Evolutionary conservation across 2,888 invertebrate genomes (phyloP).

Genomic region (Rosalia funebris): DNA sequence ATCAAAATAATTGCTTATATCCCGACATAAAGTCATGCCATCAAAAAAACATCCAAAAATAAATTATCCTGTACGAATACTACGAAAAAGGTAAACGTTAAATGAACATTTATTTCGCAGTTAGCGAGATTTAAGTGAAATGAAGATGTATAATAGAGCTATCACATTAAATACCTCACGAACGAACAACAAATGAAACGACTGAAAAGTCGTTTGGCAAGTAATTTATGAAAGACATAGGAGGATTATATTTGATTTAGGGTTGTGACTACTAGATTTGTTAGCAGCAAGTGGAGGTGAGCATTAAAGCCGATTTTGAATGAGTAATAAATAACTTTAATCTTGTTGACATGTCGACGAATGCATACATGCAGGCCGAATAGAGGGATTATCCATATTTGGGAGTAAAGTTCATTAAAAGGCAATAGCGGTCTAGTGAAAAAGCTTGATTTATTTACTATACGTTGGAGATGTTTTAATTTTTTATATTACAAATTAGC

Average conservation of each 20-base stretch:
- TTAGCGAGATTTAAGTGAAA: no score
- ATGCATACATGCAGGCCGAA: constrained; percentile 30
- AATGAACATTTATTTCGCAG: no score
- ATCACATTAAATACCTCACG: neutral
- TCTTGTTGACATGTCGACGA: constrained; percentile 43
- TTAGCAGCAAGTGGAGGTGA: constrained; percentile 40
- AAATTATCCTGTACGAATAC: no score
- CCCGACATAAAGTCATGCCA: no score
- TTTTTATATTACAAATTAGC: no score
- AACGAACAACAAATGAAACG: constrained; percentile 20
- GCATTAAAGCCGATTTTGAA: constrained; percentile 47
- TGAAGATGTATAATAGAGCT: neutral
- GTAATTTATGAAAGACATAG: constrained; percentile 28
- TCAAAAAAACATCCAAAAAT: no score
- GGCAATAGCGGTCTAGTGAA: constrained; percentile 7
- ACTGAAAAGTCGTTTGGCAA: constrained; percentile 15
- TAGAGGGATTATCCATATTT: constrained; percentile 25
- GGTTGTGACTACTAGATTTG: constrained; percentile 32
- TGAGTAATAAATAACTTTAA: constrained; percentile 45
- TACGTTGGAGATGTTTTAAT: neutral
- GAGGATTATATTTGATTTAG: constrained; percentile 30
- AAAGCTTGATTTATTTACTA: constrained; percentile 11
- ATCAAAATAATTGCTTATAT: no score
- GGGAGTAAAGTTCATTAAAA: constrained; percentile 23
- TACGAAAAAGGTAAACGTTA: no score